Percentiles rank a stretch among this genome's conserved stretches.
phyloP scores from a whole-genome alignment of 2,113 vertebrate genomes.

The Noctilio leporinus region DNA sequence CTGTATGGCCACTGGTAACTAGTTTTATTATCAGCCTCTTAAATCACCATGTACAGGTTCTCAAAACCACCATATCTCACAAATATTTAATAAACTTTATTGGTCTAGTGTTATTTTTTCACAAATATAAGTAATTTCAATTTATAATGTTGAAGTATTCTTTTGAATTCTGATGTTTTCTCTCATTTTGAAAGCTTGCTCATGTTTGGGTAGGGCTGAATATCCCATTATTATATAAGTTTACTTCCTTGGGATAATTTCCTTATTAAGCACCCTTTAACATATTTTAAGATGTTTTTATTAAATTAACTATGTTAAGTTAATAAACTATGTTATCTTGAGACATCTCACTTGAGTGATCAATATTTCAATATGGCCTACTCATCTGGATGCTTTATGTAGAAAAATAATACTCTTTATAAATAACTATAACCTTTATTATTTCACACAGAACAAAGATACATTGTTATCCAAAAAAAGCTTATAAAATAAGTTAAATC shows the following conservation, averaged over 20 bases:
- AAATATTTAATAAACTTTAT: not conserved
- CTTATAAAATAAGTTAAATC: slow-evolving; percentile 37
- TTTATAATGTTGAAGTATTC: not conserved
- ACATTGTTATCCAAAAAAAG: not conserved
- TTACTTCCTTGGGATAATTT: slow-evolving; percentile 1
- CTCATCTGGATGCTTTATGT: not conserved
- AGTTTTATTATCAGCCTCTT: not conserved
- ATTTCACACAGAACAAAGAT: slow-evolving; percentile 23
- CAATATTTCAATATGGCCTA: not conserved
- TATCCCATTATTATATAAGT: not conserved
- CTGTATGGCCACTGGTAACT: not conserved
- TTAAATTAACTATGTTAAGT: not conserved
- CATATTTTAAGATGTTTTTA: not conserved
- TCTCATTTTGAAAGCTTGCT: slow-evolving; percentile 16
- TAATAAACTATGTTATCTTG: not conserved
- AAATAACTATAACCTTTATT: not conserved
- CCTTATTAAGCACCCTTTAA: not conserved
- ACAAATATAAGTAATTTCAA: not conserved
- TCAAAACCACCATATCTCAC: not conserved
- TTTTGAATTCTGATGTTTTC: not conserved
- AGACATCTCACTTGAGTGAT: not conserved
- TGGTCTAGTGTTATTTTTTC: not conserved
- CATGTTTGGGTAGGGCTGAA: not conserved
- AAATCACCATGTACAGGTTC: not conserved
- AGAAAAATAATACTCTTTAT: not conserved